Evolutionary conservation across 2,888 invertebrate species (phyloP).

Genomic region (Bembecia ichneumoniformis): DNA sequence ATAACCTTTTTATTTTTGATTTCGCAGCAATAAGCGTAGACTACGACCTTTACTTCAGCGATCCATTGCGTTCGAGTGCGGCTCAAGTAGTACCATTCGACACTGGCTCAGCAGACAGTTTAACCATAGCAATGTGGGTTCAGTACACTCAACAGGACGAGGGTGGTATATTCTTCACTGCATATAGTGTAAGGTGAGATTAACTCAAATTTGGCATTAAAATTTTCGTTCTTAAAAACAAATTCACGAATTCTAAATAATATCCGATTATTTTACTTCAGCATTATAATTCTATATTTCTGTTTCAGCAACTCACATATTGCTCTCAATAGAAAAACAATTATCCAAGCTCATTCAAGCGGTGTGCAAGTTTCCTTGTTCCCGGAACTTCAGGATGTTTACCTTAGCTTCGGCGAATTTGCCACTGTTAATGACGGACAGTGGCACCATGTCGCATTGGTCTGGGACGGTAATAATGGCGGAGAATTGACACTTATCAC

Average conservation of each 20-base stretch:
- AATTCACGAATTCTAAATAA: constrained; percentile 1
- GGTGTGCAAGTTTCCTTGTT: constrained; percentile 94
- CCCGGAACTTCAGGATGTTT: constrained; percentile 89
- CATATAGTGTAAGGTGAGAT: constrained; percentile 86
- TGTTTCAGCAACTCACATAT: constrained; percentile 81
- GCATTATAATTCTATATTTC: no score
- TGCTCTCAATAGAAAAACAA: constrained; percentile 81
- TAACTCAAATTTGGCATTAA: no score
- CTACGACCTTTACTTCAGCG: constrained; percentile 96
- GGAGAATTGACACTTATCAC: constrained; percentile 92
- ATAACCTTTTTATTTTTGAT: constrained; percentile 9
- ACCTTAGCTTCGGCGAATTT: constrained; percentile 90
- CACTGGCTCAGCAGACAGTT: constrained; percentile 80
- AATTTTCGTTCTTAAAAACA: neutral
- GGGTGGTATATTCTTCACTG: constrained; percentile 93
- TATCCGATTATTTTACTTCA: no score
- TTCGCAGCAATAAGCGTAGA: constrained; percentile 95
- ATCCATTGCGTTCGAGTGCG: constrained; percentile 90
- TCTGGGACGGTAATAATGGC: constrained; percentile 92
- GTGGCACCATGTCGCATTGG: constrained; percentile 95
- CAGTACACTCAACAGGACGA: constrained; percentile 93
- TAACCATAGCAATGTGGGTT: constrained; percentile 97
- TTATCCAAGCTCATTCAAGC: constrained; percentile 92
- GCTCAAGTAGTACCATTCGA: constrained; percentile 94
- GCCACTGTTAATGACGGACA: constrained; percentile 96